These are phyloP conservation scores for Microchirus variegatus DNA, from an alignment of 2,797 vertebrate species.

Conservation along the genomic window DNA sequence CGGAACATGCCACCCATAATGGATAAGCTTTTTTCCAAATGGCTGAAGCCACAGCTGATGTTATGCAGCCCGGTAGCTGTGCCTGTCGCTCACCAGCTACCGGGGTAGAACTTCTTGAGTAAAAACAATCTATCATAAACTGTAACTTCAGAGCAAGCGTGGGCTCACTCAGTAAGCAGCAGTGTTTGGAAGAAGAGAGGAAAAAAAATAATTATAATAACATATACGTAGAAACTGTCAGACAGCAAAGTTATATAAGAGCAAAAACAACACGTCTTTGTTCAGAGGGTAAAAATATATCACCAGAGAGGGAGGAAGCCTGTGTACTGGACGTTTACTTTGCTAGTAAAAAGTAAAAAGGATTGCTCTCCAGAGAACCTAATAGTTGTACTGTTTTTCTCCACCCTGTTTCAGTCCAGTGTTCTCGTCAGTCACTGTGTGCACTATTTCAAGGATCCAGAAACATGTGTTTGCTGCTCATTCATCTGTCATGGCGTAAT, in stretches of 20 bases:
- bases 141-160: slow-evolving; percentile 25
- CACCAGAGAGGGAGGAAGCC: neutral
- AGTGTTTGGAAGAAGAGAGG: slow-evolving; percentile 4
- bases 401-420: neutral
- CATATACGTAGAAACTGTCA: slow-evolving; percentile 6
- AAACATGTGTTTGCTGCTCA: too few species aligned
- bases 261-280: slow-evolving; percentile 3
- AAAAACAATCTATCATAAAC: slow-evolving; percentile 52
- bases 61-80: slow-evolving; percentile 47
- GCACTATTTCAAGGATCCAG: too few species aligned
- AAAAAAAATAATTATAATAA: neutral
- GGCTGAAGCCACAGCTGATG: slow-evolving; percentile 49
- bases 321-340: neutral
- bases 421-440: neutral
- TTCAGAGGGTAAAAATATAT: slow-evolving; percentile 10
- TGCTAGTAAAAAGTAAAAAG: too few species aligned
- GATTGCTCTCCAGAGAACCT: too few species aligned
- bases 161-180: slow-evolving; percentile 10
- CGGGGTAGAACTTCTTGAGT: slow-evolving; percentile 44
- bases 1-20: slow-evolving; percentile 61
- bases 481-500: too few species aligned
- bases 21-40: slow-evolving; percentile 73
- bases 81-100: slow-evolving; percentile 39
- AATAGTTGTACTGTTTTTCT: neutral
- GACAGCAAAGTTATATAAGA: neutral